phyloP scores from a whole-genome alignment of 2,888 invertebrate species.

The Pollenia griseotomentosa region DNA sequence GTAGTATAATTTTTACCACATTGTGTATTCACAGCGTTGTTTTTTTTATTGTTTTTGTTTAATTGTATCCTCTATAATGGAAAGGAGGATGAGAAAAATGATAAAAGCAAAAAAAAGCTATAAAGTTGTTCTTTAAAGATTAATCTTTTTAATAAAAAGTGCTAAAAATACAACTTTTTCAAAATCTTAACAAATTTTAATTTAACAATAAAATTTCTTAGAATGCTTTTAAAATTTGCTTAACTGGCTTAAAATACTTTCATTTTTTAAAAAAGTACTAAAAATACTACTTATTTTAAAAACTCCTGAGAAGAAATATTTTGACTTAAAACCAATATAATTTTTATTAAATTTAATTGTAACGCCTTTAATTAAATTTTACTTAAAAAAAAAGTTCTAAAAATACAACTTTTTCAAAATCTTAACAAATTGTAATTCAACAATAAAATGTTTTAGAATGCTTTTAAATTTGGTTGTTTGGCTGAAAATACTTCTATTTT shows the following conservation, averaged over 20 bases:
- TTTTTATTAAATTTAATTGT: neutral
- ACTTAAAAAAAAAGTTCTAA: neutral
- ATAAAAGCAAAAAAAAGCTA: neutral
- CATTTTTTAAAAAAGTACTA: neutral
- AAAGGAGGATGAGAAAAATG: neutral
- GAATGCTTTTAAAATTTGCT: too few relatives aligned
- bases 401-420: neutral
- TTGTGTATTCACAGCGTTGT: neutral
- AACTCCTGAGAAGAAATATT: too few relatives aligned
- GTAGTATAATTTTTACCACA: conserved; percentile 35
- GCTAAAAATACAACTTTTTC: neutral
- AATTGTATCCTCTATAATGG: neutral
- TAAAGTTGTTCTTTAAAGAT: neutral
- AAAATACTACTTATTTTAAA: neutral
- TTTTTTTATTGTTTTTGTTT: conserved; percentile 15
- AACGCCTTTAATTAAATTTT: neutral
- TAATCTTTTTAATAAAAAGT: neutral
- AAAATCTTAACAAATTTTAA: too few relatives aligned
- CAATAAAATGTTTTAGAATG: too few relatives aligned
- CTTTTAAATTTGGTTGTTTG: too few relatives aligned
- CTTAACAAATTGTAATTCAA: too few relatives aligned
- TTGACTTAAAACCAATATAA: too few relatives aligned
- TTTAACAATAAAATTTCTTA: too few relatives aligned
- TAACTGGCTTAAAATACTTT: too few relatives aligned
- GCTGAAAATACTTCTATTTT: too few relatives aligned